Conservation (phyloP, 1,140 invertebrate genomes). For the Belonocnema kinseyi region DNA sequence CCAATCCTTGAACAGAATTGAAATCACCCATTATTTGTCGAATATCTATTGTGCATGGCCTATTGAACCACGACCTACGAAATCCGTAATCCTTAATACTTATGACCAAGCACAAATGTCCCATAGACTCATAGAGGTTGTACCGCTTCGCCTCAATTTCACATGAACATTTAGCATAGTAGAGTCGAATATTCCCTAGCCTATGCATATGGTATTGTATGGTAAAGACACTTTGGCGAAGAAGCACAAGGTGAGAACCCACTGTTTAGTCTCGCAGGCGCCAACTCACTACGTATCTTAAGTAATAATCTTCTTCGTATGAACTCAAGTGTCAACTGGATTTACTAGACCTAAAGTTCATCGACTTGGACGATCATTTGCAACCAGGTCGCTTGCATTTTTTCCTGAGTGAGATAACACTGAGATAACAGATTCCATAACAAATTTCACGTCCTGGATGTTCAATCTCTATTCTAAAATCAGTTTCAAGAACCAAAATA, state of each 20-base stretch:
- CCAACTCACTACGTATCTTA: conserved; percentile 13
- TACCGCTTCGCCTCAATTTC: background rate
- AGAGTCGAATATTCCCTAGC: background rate
- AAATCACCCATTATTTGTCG: background rate
- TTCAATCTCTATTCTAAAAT: no score
- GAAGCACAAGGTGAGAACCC: conserved; percentile 16
- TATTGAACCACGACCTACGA: background rate
- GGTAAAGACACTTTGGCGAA: conserved; percentile 3
- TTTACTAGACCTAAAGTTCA: conserved; percentile 14
- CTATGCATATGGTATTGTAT: background rate
- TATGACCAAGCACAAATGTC: background rate
- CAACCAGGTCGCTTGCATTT: conserved; percentile 16
- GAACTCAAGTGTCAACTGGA: conserved; percentile 18
- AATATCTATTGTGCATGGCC: background rate
- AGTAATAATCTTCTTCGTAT: conserved; percentile 24
- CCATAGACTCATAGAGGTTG: background rate
- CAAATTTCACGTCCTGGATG: conserved; percentile 8
- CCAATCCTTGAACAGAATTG: background rate
- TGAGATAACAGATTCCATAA: conserved; percentile 5
- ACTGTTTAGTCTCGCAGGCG: conserved; percentile 25
- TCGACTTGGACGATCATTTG: conserved; percentile 15
- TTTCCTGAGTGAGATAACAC: background rate
- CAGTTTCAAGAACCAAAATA: no score
- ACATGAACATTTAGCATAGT: background rate
- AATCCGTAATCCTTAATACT: background rate